A percentile compares a stretch with the other conserved stretches of the same genome.
Evolutionary conservation across 2,888 invertebrate species (phyloP).

Genomic region (Rugalucina vietnamica): DNA sequence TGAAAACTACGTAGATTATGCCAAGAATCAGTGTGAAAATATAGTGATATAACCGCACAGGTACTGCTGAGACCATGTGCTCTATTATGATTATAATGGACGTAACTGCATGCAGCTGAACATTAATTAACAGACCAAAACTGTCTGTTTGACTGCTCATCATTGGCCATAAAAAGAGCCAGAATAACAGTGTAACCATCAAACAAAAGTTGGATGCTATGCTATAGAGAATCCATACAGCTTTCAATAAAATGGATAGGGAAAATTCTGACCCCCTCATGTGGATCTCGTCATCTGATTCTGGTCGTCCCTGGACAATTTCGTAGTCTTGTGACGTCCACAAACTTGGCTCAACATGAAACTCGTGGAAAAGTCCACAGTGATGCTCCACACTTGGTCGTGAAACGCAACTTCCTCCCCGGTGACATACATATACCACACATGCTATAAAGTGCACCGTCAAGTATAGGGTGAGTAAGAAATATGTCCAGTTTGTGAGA

Average conservation of each 20-base stretch:
- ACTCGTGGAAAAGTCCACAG: slow-evolving; percentile 65
- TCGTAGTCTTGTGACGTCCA: slow-evolving; percentile 57
- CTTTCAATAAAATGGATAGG: slow-evolving; percentile 63
- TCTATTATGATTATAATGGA: slow-evolving; percentile 77
- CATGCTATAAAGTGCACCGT: slow-evolving; percentile 61
- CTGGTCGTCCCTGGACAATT: slow-evolving; percentile 28
- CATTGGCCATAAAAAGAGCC: slow-evolving; percentile 72
- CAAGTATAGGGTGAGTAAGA: slow-evolving; percentile 72
- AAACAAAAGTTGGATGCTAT: slow-evolving; percentile 66
- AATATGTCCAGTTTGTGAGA: slow-evolving; percentile 81
- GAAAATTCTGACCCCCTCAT: background rate
- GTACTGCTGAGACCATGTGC: slow-evolving; percentile 71
- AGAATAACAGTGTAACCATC: slow-evolving; percentile 79
- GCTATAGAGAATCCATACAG: slow-evolving; percentile 75
- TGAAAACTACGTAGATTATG: slow-evolving; percentile 75
- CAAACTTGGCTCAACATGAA: slow-evolving; percentile 61
- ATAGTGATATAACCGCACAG: slow-evolving; percentile 75
- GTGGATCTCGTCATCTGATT: background rate
- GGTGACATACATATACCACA: slow-evolving; percentile 47
- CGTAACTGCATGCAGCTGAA: slow-evolving; percentile 78
- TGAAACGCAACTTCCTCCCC: slow-evolving; percentile 39
- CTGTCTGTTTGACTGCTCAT: slow-evolving; percentile 24
- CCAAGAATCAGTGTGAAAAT: slow-evolving; percentile 74
- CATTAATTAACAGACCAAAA: slow-evolving; percentile 61
- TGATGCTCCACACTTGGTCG: slow-evolving; percentile 50